Evolutionary conservation across 2,888 invertebrate genomes (phyloP).

Genomic region (Pherbina coryleti): DNA sequence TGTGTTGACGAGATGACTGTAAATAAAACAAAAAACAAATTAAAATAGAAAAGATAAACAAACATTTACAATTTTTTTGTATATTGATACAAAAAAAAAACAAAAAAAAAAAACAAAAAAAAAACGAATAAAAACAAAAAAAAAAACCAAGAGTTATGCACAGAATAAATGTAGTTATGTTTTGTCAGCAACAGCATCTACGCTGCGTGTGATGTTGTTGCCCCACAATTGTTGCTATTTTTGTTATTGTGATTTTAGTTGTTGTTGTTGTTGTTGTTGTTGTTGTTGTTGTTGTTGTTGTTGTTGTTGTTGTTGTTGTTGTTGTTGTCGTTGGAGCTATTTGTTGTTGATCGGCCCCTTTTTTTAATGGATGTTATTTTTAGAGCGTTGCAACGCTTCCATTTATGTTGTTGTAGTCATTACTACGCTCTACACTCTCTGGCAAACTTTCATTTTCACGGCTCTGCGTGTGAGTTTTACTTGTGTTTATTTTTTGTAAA

Average conservation of each 20-base stretch:
- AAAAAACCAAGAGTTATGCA: neutral
- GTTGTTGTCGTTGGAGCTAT: neutral
- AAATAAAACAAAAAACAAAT: conserved; percentile 4
- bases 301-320: neutral
- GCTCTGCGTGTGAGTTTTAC: conserved; percentile 13
- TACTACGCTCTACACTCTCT: neutral
- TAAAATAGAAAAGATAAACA: neutral
- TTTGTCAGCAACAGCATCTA: conserved; percentile 12
- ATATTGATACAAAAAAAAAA: neutral
- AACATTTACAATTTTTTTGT: neutral
- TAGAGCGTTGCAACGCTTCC: neutral
- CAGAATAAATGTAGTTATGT: conserved; percentile 4
- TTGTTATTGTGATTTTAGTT: neutral
- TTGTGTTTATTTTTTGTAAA: too few relatives aligned
- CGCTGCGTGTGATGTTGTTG: conserved; percentile 16
- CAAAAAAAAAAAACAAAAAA: neutral
- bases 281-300: too few relatives aligned
- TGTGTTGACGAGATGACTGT: neutral
- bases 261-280: neutral
- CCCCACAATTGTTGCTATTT: neutral
- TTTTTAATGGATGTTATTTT: conserved; percentile 7
- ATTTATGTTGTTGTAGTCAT: neutral
- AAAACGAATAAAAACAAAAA: neutral
- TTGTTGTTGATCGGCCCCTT: neutral
- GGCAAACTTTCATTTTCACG: conserved; percentile 25